Percentiles rank a stretch among this genome's conserved stretches.
phyloP scores from a whole-genome alignment of 2,797 vertebrate species.

The Micrastur ruficollis region DNA sequence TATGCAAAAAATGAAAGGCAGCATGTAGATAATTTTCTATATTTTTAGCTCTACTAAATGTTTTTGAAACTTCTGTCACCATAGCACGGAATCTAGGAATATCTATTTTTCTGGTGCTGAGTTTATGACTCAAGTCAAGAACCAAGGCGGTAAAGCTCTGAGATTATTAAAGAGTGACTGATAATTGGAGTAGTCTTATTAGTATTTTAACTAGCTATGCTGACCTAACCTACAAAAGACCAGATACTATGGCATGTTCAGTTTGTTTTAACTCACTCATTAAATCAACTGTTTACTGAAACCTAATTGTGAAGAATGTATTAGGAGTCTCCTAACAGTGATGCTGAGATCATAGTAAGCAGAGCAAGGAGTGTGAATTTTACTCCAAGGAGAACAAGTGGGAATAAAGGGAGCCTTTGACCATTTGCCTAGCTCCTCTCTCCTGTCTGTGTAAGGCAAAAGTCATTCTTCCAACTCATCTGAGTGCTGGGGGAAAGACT shows the following conservation, averaged over 20 bases:
- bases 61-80: neutral
- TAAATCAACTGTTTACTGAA: neutral
- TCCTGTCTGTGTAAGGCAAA: neutral
- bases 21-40: neutral
- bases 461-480: neutral
- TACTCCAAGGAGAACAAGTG: neutral
- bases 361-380: neutral
- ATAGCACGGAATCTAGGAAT: neutral
- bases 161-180: neutral
- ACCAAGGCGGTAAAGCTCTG: neutral
- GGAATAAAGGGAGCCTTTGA: neutral
- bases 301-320: neutral
- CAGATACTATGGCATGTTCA: neutral
- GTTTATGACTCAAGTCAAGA: neutral
- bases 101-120: fast-evolving
- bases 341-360: neutral
- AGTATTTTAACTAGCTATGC: neutral
- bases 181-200: neutral
- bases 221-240: neutral
- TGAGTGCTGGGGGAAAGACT: neutral
- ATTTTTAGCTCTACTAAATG: neutral
- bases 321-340: neutral
- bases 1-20: neutral
- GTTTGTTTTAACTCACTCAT: neutral
- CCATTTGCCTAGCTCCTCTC: neutral